Evolutionary conservation across 1,140 invertebrate genomes (phyloP).

Genomic region (Eubasilissa regina): DNA sequence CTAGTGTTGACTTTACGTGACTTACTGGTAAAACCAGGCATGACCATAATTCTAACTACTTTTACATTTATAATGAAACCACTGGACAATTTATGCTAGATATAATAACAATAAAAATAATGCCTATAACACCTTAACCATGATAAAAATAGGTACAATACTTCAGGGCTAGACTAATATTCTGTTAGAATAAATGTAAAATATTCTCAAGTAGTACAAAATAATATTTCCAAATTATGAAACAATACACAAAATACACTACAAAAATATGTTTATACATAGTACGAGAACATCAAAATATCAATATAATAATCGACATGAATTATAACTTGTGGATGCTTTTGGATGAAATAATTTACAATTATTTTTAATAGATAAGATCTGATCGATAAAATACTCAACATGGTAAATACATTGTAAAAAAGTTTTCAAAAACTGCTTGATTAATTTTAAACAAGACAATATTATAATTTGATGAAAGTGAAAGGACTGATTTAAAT

Average conservation of each 20-base stretch:
- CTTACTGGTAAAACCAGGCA: conserved; percentile 11
- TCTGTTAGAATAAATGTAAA: neutral
- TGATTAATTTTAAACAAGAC: no score
- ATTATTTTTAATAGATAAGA: no score
- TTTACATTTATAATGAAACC: conserved; percentile 37
- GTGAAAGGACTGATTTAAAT: no score
- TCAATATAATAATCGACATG: no score
- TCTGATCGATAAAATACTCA: no score
- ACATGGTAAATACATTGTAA: no score
- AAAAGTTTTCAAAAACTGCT: no score
- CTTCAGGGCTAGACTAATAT: conserved; percentile 2
- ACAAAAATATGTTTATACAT: neutral
- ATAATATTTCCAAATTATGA: neutral
- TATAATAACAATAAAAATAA: neutral
- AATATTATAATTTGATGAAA: no score
- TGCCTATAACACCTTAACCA: conserved; percentile 2
- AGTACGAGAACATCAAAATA: no score
- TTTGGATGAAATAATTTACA: no score
- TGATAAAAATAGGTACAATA: conserved; percentile 9
- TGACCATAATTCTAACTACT: conserved; percentile 41
- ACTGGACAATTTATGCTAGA: neutral
- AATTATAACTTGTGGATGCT: no score
- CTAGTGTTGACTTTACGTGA: neutral
- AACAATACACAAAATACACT: neutral
- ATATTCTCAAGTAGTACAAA: conserved; percentile 2